Percentiles rank a stretch among this genome's conserved stretches.
These are phyloP conservation scores for Dasysyrphus albostriatus DNA, from an alignment of 2,888 invertebrate genomes.

Conservation along the genomic window DNA sequence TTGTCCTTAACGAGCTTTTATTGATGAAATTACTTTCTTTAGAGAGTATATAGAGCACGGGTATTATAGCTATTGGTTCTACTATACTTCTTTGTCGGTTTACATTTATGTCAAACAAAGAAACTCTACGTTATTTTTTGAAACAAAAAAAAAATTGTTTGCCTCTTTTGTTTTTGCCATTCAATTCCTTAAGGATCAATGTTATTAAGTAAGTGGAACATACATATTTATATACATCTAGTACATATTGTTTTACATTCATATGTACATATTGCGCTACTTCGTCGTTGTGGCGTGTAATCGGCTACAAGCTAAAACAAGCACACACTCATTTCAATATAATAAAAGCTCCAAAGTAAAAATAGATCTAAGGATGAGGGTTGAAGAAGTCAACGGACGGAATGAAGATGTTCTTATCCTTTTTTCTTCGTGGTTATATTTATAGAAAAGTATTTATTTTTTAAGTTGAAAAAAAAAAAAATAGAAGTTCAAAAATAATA, in stretches of 20 bases:
- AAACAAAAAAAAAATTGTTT: conserved; percentile 19
- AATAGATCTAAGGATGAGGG: conserved; percentile 3
- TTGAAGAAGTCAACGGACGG: conserved; percentile 27
- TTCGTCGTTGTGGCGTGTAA: conserved; percentile 48
- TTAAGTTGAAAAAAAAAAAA: background rate
- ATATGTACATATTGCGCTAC: conserved; percentile 34
- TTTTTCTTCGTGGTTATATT: background rate
- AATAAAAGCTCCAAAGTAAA: conserved; percentile 44
- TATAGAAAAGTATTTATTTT: background rate
- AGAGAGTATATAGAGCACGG: background rate
- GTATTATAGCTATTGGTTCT: background rate
- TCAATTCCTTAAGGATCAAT: conserved; percentile 42
- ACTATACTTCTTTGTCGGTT: background rate
- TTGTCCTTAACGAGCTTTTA: conserved; percentile 61
- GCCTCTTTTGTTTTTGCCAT: conserved; percentile 21
- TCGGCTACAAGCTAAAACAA: conserved; percentile 47
- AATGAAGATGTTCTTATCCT: conserved; percentile 22
- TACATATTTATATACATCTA: conserved; percentile 41
- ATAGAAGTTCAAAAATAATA: background rate
- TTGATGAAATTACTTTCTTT: conserved; percentile 58
- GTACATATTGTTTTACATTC: conserved; percentile 36
- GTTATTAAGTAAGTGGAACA: conserved; percentile 51
- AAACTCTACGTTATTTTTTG: conserved; percentile 31
- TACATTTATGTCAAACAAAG: background rate
- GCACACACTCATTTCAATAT: conserved; percentile 20